Base-by-base conservation (phyloP, 2,113 vertebrate genomes). In the Cranoglanis bouderius region DNA sequence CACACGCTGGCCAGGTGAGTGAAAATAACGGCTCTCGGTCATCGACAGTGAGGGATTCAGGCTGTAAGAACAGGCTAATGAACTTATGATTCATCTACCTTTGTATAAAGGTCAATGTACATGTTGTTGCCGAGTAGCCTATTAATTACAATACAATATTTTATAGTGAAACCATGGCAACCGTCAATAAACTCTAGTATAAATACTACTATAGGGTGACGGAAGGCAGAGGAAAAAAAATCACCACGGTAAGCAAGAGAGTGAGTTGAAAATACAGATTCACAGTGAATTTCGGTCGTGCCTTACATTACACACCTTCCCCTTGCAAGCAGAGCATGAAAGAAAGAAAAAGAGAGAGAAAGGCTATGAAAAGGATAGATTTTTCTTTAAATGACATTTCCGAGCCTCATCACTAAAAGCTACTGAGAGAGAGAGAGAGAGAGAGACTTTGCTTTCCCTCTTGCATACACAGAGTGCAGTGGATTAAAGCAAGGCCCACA, bases 311-410 rank as follows among this genome's bases (percentile, higher is more conserved):
- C 53, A 57, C 85, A 49, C 57, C 74, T 80, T 35, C 93, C 90
- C 91, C 89, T 93, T 43, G 63, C 55, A 86, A 82, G 91, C 88
- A 83, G 80, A 82, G 49, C 84, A 26, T 89, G 61, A n/a, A 35
- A 55, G 26, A 80, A 51, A 86, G 85, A 86, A 43, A 43, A 85
- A 61, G 55, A 57, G 18, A 74, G 43, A 26, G 29, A 59, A 21
- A 35, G 14, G 78, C 46, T 38, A 72, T 86, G 26, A 84, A 55
- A 82, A 63, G 43, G 10, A 89, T 24, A 57, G 72, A 82, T 85
- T 78, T 87, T 70, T 82, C 67, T 85, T 89, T 70, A 84, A 90
- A 87, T 90, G 65, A 84, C 80, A 88, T 86, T 89, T 85, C 21
- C 14, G 43, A 40, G 40, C 14, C 70, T 89, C 78, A 57, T 72